A percentile compares a stretch with the other conserved stretches of the same genome.
Evolutionary conservation across 2,888 invertebrate species (phyloP).

Genomic region (Pandemis corylana): DNA sequence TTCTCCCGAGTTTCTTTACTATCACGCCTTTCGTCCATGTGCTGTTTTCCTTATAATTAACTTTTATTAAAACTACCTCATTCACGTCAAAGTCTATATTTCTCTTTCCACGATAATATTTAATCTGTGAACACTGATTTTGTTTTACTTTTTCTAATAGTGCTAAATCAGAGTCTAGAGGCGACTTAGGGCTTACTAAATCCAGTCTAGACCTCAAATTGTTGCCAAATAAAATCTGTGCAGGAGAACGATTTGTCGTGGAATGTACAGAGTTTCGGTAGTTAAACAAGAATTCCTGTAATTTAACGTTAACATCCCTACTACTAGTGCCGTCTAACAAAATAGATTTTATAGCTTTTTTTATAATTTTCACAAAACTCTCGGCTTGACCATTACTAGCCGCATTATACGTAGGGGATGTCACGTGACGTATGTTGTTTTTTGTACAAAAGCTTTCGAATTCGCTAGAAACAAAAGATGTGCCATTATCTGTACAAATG

Average conservation of each 20-base stretch:
- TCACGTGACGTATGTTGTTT: not conserved
- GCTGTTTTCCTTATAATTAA: not conserved
- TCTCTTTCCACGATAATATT: not conserved
- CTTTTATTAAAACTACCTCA: not conserved
- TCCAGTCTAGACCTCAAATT: not conserved
- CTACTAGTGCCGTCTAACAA: not conserved
- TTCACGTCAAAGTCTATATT: not conserved
- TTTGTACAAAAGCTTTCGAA: not conserved
- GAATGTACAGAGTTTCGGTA: not conserved
- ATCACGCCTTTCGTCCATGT: not conserved
- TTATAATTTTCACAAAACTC: not conserved
- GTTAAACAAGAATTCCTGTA: not conserved
- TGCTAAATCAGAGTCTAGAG: not conserved
- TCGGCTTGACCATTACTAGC: not conserved
- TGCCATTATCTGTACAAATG: not conserved
- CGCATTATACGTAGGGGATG: not conserved
- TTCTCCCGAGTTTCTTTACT: not conserved
- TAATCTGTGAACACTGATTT: not conserved
- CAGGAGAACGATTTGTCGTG: not conserved
- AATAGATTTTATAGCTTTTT: not conserved
- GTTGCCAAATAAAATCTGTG: not conserved
- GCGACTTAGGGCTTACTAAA: not conserved
- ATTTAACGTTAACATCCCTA: not conserved
- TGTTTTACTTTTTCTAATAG: not conserved
- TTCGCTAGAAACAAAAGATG: not conserved